Conservation (phyloP, 2,797 vertebrate species). For the Anabas testudineus region DNA sequence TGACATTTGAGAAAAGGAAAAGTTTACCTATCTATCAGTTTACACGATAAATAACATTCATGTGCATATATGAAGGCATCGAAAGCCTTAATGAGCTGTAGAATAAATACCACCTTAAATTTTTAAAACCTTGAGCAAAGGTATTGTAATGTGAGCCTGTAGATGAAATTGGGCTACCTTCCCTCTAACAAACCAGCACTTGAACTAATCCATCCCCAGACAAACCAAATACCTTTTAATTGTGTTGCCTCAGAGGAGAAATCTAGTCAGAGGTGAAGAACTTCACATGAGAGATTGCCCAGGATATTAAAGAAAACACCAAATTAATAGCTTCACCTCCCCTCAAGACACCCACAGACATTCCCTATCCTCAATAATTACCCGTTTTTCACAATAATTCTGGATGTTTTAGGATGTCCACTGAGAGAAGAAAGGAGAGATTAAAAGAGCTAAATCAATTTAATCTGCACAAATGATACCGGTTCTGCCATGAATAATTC, state of each 20-base stretch:
- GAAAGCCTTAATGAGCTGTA: background rate
- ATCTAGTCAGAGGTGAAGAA: slow-evolving; percentile 12
- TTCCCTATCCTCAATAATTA: slow-evolving; percentile 23
- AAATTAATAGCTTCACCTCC: slow-evolving; percentile 22
- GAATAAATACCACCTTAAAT: background rate
- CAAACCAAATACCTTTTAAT: slow-evolving; percentile 10
- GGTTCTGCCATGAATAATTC: too few relatives aligned
- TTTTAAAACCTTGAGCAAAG: too few relatives aligned
- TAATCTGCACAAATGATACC: too few relatives aligned
- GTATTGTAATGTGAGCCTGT: background rate
- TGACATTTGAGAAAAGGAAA: too few relatives aligned
- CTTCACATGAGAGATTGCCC: slow-evolving; percentile 7
- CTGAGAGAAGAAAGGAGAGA: too few relatives aligned
- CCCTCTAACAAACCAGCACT: too few relatives aligned
- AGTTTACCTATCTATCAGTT: too few relatives aligned
- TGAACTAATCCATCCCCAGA: background rate
- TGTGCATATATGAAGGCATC: background rate
- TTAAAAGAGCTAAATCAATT: too few relatives aligned
- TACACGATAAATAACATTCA: background rate
- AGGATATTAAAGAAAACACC: slow-evolving; percentile 30
- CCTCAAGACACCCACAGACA: background rate
- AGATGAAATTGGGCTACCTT: background rate
- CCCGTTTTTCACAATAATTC: slow-evolving; percentile 1
- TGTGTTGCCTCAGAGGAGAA: slow-evolving; percentile 17
- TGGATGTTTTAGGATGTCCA: too few relatives aligned